These are phyloP conservation scores for Leptura quadrifasciata DNA, from an alignment of 2,888 invertebrate species.

Conservation along the genomic window DNA sequence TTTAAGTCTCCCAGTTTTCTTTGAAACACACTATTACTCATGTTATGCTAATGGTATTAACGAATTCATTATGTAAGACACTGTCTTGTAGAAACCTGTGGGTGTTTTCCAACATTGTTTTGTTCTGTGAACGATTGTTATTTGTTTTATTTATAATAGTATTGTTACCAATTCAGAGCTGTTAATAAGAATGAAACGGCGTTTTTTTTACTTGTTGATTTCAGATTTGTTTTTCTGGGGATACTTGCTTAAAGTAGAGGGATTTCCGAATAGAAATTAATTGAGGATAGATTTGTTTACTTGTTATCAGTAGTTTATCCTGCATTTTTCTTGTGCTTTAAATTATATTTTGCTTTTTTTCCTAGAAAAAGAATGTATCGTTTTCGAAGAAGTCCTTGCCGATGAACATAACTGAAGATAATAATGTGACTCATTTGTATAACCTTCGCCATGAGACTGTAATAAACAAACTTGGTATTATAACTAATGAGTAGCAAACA, in stretches of 20 bases:
- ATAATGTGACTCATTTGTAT: conserved; percentile 21
- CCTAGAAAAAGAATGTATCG: background rate
- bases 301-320: too few species aligned
- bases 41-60: conserved; percentile 43
- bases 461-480: background rate
- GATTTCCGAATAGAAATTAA: background rate
- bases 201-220: background rate
- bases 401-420: background rate
- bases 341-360: too few species aligned
- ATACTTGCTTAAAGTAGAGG: background rate
- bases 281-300: too few species aligned
- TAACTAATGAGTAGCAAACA: conserved; percentile 13
- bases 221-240: background rate
- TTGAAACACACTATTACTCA: conserved; percentile 39
- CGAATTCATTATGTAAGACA: conserved; percentile 36
- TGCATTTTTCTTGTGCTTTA: too few species aligned
- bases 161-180: conserved; percentile 31
- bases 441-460: background rate
- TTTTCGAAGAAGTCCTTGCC: background rate
- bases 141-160: conserved; percentile 40
- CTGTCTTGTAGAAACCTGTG: conserved; percentile 23
- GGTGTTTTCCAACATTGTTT: conserved; percentile 49
- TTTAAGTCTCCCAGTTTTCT: conserved; percentile 19
- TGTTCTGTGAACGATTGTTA: conserved; percentile 42
- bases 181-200: conserved; percentile 23